Evolutionary conservation across 2,113 vertebrate genomes (phyloP).

Genomic region (Gallinago media): DNA sequence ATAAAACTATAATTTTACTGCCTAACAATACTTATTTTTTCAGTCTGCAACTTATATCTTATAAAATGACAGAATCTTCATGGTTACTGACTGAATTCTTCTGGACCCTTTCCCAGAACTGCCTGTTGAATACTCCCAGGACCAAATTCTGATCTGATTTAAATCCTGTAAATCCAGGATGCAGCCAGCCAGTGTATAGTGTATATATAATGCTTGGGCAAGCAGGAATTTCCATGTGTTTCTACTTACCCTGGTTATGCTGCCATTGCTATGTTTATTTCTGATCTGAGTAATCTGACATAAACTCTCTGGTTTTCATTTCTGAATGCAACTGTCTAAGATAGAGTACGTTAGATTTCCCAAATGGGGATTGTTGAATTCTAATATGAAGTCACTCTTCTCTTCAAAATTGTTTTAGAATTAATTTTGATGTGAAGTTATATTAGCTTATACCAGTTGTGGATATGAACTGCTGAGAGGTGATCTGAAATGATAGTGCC

Average conservation of each 20-base stretch:
- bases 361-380: neutral
- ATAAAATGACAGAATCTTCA: neutral
- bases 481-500: neutral
- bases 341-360: neutral
- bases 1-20: neutral
- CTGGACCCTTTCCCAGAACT: constrained; percentile 10
- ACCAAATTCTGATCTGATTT: constrained; percentile 2
- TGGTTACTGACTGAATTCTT: neutral
- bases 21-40: neutral
- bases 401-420: neutral
- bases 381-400: neutral
- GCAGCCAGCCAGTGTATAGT: neutral
- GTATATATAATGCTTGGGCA: neutral
- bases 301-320: neutral
- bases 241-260: neutral
- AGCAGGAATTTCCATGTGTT: constrained; percentile 49
- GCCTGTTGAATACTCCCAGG: neutral
- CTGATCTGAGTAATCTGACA: neutral
- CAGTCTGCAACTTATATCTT: neutral
- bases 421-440: neutral
- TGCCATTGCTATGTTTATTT: neutral
- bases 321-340: neutral
- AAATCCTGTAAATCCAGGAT: constrained; percentile 26
- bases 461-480: neutral
- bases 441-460: neutral